Evolutionary conservation across 2,888 invertebrate genomes (phyloP).

Genomic region (Trissolcus brochymenae): DNA sequence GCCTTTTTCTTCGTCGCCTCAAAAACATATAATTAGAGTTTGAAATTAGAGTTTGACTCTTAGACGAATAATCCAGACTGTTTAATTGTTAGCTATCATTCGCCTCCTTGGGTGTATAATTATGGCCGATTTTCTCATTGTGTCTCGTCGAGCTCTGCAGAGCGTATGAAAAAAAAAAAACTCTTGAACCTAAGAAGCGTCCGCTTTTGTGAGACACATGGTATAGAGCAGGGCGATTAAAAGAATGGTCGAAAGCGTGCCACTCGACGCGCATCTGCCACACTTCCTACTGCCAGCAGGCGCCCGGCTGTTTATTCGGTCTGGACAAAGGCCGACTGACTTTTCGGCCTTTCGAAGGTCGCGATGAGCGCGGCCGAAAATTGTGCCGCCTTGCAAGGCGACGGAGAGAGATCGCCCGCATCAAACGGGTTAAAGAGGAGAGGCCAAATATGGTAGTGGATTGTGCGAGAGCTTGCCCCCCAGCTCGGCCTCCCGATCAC

Average conservation of each 20-base stretch:
- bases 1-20: not conserved
- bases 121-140: conserved; percentile 4
- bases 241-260: conserved; percentile 30
- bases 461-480: conserved; percentile 22
- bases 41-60: not conserved
- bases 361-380: conserved; percentile 15
- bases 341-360: conserved; percentile 39
- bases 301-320: conserved; percentile 2
- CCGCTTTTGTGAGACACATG: not conserved
- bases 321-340: conserved; percentile 21
- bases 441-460: conserved; percentile 43
- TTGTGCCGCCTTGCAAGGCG: conserved; percentile 12
- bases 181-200: not conserved
- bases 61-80: not conserved
- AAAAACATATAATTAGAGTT: not conserved
- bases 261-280: conserved; percentile 28
- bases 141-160: not conserved
- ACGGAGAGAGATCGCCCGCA: conserved; percentile 24
- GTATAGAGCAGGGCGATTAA: conserved; percentile 17
- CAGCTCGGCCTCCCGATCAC: conserved; percentile 1
- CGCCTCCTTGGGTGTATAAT: not conserved
- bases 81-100: conserved; percentile 1
- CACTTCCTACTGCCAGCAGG: conserved; percentile 18
- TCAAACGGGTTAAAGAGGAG: conserved; percentile 39
- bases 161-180: not conserved